Conservation (phyloP, 2,888 invertebrate species). For the Caenorhabditis macrosperma region DNA sequence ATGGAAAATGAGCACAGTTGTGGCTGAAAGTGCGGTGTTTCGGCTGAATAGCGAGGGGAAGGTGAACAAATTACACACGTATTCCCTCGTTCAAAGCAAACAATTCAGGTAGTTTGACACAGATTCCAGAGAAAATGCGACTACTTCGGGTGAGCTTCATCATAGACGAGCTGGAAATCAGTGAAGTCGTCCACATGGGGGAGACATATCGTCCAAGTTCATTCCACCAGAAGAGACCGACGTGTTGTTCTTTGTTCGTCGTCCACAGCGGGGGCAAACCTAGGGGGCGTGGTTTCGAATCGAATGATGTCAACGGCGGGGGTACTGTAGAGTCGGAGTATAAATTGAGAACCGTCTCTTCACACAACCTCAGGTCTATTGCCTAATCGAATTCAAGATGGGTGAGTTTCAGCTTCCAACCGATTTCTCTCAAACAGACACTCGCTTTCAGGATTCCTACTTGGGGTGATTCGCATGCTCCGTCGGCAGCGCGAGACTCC, state of each 20-base stretch:
- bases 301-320: constrained; percentile 29
- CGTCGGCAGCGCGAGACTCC: constrained; percentile 17
- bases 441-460: constrained; percentile 35
- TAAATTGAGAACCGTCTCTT: constrained; percentile 10
- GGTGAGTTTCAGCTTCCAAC: constrained; percentile 17
- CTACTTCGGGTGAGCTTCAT: no score
- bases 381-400: constrained; percentile 25
- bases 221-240: constrained; percentile 7
- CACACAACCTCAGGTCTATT: not conserved
- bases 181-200: no score
- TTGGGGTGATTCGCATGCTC: constrained; percentile 38
- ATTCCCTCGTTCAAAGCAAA: no score
- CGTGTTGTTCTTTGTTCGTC: constrained; percentile 46
- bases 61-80: no score
- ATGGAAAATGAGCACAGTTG: no score
- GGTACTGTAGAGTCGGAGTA: constrained; percentile 35
- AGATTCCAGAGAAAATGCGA: no score
- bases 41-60: no score
- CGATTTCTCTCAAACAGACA: not conserved
- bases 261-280: constrained; percentile 23
- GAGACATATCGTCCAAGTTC: constrained; percentile 36
- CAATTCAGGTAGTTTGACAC: no score
- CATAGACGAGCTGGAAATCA: no score
- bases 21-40: no score
- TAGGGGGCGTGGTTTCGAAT: constrained; percentile 25